phyloP scores from a whole-genome alignment of 1,140 invertebrate genomes.

The Aphidius ervi region DNA sequence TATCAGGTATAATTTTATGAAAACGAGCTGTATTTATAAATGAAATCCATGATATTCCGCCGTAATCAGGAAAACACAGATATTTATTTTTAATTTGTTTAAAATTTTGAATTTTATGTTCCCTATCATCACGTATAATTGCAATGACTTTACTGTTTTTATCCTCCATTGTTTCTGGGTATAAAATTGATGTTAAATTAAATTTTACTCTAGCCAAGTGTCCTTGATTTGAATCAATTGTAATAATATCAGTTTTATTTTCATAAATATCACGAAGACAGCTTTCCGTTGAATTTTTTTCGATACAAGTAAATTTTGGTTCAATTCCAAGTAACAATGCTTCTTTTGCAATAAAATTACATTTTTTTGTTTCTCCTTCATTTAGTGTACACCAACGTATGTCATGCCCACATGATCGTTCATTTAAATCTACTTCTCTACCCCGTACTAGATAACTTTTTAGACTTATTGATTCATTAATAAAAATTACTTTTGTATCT shows the following conservation, averaged over 20 bases:
- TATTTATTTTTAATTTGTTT: conserved; percentile 56
- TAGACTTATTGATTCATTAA: conserved; percentile 10
- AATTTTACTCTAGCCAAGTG: conserved; percentile 66
- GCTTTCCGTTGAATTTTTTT: conserved; percentile 46
- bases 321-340: conserved; percentile 56
- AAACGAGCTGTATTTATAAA: conserved; percentile 54
- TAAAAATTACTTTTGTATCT: conserved; percentile 14
- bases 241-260: conserved; percentile 63
- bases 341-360: conserved; percentile 56
- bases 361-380: conserved; percentile 56
- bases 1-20: conserved; percentile 42
- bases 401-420: conserved; percentile 46
- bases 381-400: conserved; percentile 60
- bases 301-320: conserved; percentile 56
- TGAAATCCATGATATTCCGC: conserved; percentile 60
- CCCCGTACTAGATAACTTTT: conserved; percentile 36
- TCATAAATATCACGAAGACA: conserved; percentile 62
- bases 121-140: conserved; percentile 52
- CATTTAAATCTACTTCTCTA: conserved; percentile 33
- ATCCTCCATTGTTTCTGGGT: conserved; percentile 52
- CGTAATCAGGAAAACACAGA: conserved; percentile 65
- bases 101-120: conserved; percentile 51
- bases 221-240: conserved; percentile 65
- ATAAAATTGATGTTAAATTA: conserved; percentile 55
- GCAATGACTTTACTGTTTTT: conserved; percentile 55